These are phyloP conservation scores for Lophotriccus pileatus DNA, from an alignment of 2,797 vertebrate species.

Conservation along the genomic window DNA sequence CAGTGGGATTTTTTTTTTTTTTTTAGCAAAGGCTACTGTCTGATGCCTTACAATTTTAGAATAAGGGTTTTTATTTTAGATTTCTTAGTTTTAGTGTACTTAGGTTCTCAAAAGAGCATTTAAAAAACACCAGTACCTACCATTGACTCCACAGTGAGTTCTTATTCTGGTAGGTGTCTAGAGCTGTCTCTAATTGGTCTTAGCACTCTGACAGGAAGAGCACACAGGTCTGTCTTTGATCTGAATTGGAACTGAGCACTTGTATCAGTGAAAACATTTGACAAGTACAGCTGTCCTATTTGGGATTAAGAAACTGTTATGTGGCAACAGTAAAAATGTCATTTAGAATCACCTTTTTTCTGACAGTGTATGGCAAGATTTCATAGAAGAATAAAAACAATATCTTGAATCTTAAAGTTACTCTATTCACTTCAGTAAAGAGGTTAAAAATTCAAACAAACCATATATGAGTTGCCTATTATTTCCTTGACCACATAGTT, in stretches of 20 bases:
- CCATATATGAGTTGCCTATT: neutral
- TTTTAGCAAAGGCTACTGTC: neutral
- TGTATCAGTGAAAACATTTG: conserved; percentile 14
- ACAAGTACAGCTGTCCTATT: conserved; percentile 21
- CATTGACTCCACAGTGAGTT: neutral
- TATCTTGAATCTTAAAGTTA: neutral
- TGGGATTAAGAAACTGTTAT: conserved; percentile 7
- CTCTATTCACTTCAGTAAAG: neutral
- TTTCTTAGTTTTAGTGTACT: neutral
- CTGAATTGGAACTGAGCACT: conserved; percentile 21
- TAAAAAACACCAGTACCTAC: neutral
- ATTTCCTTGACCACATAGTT: neutral
- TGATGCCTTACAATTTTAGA: neutral
- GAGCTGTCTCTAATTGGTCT: conserved; percentile 24
- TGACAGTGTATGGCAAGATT: neutral
- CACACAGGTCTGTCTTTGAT: conserved; percentile 15
- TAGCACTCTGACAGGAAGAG: conserved; percentile 23
- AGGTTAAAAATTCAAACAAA: neutral
- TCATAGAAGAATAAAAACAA: neutral
- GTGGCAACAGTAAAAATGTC: conserved; percentile 14
- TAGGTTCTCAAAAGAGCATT: neutral
- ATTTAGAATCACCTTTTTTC: neutral
- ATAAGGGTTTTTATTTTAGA: neutral
- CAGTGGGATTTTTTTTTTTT: neutral
- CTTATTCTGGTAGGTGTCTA: neutral